Base-by-base conservation (phyloP, 2,113 vertebrate genomes). In the Pomatorhinus ruficollis region DNA sequence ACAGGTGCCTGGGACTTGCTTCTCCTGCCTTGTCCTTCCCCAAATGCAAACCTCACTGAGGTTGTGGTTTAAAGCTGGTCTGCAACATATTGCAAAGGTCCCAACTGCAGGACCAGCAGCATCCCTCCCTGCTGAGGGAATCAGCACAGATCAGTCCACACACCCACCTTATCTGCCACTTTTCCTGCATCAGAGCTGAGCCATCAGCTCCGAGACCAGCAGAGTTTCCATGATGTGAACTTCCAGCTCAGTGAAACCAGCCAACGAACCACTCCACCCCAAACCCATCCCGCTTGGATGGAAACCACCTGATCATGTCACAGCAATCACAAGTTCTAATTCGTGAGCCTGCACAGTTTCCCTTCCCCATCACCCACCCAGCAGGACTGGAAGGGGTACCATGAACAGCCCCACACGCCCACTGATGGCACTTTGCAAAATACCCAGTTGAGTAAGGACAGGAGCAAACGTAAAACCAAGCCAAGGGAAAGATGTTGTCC, bases 371-470 rank as follows among this genome's bases (percentile, higher is more conserved):
- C 1, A 0, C 74, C 19, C 56, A 52, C n/a, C 8, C 56, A 47
- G 44, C 52, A 72, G 69, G 22, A 68, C 69, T 54, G 77, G 60
- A 40, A 72, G 40, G 44, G 45, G 52, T 35, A 59, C 79, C 54
- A 4, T 12, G 83, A 63, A 40, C 5, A 87, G 64, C 66, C 49
- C 53, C 80, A 35, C 33, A 19, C 24, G 28, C 27, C 35, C 66
- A 24, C 59, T 15, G 74, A 9, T 3, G 50, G 60, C 49, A 39
- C 85, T 87, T 74, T 42, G 63, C 79, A 59, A 74, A 91, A 76
- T 2, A 79, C 49, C 59, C 66, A 40, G 31, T 6, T 37, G 33
- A 65, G 72, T 54, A 87, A 89, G 0, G 0, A 65, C 0, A 0
- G 59, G 9, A 78, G 64, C 40, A 88, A 78, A 83, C 0, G 1